Evolutionary conservation across 2,888 invertebrate genomes (phyloP).

Genomic region (Caprella mutica): DNA sequence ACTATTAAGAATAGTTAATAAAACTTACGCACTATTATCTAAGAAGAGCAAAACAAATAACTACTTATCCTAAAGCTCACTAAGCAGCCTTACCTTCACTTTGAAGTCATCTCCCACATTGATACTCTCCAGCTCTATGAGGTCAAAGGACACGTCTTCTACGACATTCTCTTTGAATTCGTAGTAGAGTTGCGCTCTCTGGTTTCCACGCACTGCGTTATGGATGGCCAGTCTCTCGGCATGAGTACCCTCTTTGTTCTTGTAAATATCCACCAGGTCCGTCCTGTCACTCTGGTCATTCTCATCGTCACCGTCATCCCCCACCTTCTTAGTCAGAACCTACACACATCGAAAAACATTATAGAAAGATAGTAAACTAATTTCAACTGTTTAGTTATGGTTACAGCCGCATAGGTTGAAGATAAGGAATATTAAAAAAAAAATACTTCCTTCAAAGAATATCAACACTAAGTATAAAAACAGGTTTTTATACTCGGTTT

Average conservation of each 20-base stretch:
- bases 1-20: not conserved
- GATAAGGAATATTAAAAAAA: too few relatives aligned
- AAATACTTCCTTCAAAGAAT: too few relatives aligned
- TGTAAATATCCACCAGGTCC: conserved; percentile 26
- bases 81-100: conserved; percentile 48
- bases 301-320: conserved; percentile 45
- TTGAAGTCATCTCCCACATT: conserved; percentile 56
- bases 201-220: conserved; percentile 59
- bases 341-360: not conserved
- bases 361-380: not conserved
- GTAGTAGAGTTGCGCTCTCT: conserved; percentile 51
- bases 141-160: conserved; percentile 41
- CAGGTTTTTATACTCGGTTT: too few relatives aligned
- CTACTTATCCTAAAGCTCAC: not conserved
- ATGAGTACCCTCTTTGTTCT: conserved; percentile 41
- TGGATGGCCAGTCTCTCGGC: conserved; percentile 61
- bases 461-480: too few relatives aligned
- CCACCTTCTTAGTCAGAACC: conserved; percentile 55
- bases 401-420: too few relatives aligned
- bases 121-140: conserved; percentile 54
- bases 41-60: not conserved
- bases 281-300: conserved; percentile 54
- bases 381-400: too few relatives aligned
- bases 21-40: not conserved
- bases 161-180: conserved; percentile 47